A percentile compares a stretch with the other conserved stretches of the same genome.
Conservation (phyloP, 2,113 vertebrate genomes). For the Hyperopisus bebe region DNA sequence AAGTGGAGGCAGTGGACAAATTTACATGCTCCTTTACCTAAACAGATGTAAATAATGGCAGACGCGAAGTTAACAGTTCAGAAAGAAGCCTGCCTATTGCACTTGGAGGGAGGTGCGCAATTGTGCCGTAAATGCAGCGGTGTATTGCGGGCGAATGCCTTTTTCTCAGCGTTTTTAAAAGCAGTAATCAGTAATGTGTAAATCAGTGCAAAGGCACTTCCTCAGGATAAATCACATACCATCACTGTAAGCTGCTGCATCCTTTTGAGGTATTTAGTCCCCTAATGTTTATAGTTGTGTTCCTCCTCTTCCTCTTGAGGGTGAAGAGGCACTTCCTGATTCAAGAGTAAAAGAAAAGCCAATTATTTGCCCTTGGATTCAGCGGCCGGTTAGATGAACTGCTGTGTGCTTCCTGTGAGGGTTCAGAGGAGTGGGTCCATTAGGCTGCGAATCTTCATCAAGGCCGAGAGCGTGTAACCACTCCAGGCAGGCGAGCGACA, state of each 20-base stretch:
- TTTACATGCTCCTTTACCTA: background rate
- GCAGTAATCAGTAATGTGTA: constrained; percentile 5
- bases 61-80: background rate
- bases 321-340: constrained; percentile 13
- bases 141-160: background rate
- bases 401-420: background rate
- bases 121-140: background rate
- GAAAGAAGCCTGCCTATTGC: background rate
- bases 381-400: background rate
- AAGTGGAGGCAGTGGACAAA: background rate
- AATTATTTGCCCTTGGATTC: constrained; percentile 4
- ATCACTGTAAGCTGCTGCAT: background rate
- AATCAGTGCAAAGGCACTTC: background rate
- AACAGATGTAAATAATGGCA: constrained; percentile 6
- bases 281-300: constrained; percentile 7
- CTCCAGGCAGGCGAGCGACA: background rate
- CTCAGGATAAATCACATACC: background rate
- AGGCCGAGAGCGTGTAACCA: background rate
- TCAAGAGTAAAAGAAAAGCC: constrained; percentile 7
- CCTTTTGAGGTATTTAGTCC: background rate
- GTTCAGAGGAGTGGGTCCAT: background rate
- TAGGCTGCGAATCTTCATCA: background rate
- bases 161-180: constrained; percentile 1
- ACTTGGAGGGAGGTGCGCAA: background rate
- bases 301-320: constrained; percentile 1